Evolutionary conservation across 2,113 vertebrate genomes (phyloP), one percentile per base, ranked within the genome.

Genomic region (Heliornis fulica): DNA sequence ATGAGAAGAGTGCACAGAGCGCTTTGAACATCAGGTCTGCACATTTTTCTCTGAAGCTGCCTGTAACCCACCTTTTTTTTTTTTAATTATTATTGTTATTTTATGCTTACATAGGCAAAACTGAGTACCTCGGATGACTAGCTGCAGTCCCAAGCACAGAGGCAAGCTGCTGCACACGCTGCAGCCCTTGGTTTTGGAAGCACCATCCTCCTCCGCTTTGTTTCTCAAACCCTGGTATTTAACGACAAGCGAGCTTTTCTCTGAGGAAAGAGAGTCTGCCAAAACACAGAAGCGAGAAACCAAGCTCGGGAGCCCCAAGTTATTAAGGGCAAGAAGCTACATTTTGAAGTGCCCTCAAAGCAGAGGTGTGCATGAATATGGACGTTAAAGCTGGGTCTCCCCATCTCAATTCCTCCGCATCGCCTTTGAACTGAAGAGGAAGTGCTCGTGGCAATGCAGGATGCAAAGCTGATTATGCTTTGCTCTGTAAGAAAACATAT

Each of bases 381-480:
- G 88, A 94, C 77, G 70, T n/a, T 74, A 45, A 69, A 53, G 90
- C 69, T 51, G 68, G 72, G 86, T 69, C 90, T 79, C 63, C 32
- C 63, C 61, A 41, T 64, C 80, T 29, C 9, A 0, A 45, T 69
- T 81, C 92, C 76, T 64, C 90, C 45, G 66, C 57, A 6, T 36
- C 0, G 59, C 94, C 93, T 97, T 96, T 96, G 96, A 97, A 96
- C 96, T 92, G 88, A 93, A 70, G 93, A 93, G 96, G 96, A 96
- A 96, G 43, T 94, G 94, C 94, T 96, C 3, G 5, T 92, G 93
- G 93, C 94, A 56, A 95, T 93, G 86, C 88, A 89, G 96, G 93
- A 96, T 94, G 65, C 93, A 93, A 96, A 92, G 88, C 76, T 78
- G 90, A 81, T 92, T 86, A 34, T 34, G 36, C 76, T 88, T 77